Base-by-base conservation (phyloP, 1,140 invertebrate species). In the Phortica variegata region DNA sequence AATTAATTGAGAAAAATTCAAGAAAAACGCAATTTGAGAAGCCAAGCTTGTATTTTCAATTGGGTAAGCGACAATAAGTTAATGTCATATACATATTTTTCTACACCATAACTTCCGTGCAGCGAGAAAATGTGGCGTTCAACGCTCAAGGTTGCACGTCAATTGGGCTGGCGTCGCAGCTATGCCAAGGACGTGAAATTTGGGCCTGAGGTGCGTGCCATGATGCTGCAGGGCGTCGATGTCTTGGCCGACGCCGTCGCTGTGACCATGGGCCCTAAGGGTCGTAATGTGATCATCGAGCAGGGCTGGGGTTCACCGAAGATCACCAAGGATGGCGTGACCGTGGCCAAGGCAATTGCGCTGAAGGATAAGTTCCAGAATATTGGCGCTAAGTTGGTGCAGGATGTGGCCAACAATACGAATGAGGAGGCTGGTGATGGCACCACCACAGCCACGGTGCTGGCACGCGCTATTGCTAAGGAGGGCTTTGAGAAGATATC, bases 381-480 rank as follows among this genome's bases (percentile, higher is more conserved):
- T 77, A 94, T 98, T 77, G 96, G 95, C 47, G 95, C 96, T 12
- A 95, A 93, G 74, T 79, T 99, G 9, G 95, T 99, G 7, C 95
- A 98, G 79, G 95, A 98, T 79, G 95, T 98, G 17, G 95, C 95
- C 3, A 97, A 96, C 77, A 98, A 97, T 73, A 97, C 95, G 15
- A 99, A 98, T 77, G 96, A 98, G 79, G 93, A 97, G 77, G 95
- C 95, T 62, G 95, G 96, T 17, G 96, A 99, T 80, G 96, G 95
- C 36, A 98, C 95, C 0, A 98, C 96, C 0, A 95, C 95, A 7
- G 95, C 52, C 86, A n/a, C n/a, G n/a, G n/a, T n/a, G n/a, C n/a
- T n/a, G n/a, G n/a, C n/a, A n/a, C n/a, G n/a, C n/a, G n/a, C 93
- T 5, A 97, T 98, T 73, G 93, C 94, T n/a, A 96, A 95, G 74